These are phyloP conservation scores for Sialis lutaria DNA, from an alignment of 2,888 invertebrate genomes.

Conservation along the genomic window DNA sequence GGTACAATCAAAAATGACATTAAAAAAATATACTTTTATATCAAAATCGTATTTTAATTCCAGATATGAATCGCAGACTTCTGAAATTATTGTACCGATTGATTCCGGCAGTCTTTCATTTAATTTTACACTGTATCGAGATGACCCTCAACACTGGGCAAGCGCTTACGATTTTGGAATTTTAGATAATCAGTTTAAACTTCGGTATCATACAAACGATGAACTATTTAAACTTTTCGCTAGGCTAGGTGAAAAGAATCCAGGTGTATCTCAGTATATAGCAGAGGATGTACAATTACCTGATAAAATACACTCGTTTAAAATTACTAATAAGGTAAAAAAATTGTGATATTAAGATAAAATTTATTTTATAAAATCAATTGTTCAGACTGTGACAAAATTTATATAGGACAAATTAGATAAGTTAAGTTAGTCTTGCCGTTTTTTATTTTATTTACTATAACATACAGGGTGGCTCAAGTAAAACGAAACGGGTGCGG, in stretches of 20 bases:
- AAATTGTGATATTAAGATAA: background rate
- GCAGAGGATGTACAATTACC: slow-evolving; percentile 50
- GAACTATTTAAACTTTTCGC: slow-evolving; percentile 47
- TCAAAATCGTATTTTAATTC: slow-evolving; percentile 6
- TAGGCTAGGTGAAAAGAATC: slow-evolving; percentile 49
- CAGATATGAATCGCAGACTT: slow-evolving; percentile 45
- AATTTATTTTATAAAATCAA: background rate
- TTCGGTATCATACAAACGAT: slow-evolving; percentile 43
- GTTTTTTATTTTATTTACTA: too few relatives aligned
- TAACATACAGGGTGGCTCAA: too few relatives aligned
- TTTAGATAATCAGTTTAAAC: slow-evolving; percentile 45
- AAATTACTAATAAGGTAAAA: slow-evolving; percentile 51
- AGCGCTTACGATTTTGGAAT: slow-evolving; percentile 60
- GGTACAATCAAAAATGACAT: slow-evolving; percentile 27
- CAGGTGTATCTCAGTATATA: slow-evolving; percentile 48
- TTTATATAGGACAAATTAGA: too few relatives aligned
- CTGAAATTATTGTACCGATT: slow-evolving; percentile 39
- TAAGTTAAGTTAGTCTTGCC: too few relatives aligned
- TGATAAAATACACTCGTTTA: slow-evolving; percentile 48
- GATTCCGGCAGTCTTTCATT: slow-evolving; percentile 35
- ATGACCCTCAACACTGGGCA: slow-evolving; percentile 69
- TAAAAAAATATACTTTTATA: background rate
- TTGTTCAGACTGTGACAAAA: background rate
- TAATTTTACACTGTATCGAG: slow-evolving; percentile 67
- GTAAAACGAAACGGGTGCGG: too few relatives aligned